Conservation (phyloP, 1,140 invertebrate genomes). For the Diabrotica undecimpunctata region DNA sequence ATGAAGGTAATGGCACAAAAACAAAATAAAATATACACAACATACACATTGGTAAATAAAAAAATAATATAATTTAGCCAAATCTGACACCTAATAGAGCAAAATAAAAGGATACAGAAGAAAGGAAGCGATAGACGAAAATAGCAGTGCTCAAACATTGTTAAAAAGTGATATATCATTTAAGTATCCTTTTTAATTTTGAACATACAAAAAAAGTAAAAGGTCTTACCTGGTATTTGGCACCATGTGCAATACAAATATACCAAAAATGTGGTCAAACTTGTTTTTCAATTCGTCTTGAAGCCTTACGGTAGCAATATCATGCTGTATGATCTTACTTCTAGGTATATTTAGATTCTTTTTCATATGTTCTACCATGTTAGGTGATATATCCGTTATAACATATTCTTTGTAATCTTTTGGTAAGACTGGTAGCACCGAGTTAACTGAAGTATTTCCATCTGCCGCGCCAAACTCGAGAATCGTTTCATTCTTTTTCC, state of each 20-base stretch:
- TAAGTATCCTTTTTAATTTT: too few relatives aligned
- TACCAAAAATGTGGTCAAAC: constrained; percentile 9
- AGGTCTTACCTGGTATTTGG: constrained; percentile 6
- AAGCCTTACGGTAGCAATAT: background rate
- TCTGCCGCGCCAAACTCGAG: constrained; percentile 7
- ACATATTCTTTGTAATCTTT: constrained; percentile 9
- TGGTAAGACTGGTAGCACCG: constrained; percentile 1
- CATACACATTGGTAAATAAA: too few relatives aligned
- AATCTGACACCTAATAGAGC: too few relatives aligned
- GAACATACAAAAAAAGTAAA: too few relatives aligned
- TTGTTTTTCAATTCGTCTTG: background rate
- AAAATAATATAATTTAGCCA: too few relatives aligned
- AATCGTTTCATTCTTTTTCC: constrained; percentile 10
- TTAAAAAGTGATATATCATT: too few relatives aligned
- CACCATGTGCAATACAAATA: constrained; percentile 12
- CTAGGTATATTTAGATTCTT: background rate
- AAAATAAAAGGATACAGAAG: background rate
- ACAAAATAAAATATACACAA: too few relatives aligned
- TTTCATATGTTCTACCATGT: background rate
- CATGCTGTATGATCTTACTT: background rate
- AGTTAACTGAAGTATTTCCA: background rate
- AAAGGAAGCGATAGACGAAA: background rate
- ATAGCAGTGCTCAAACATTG: background rate
- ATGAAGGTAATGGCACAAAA: too few relatives aligned
- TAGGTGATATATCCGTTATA: background rate